Percentiles rank a stretch among this genome's conserved stretches.
phyloP scores from a whole-genome alignment of 2,797 vertebrate genomes.

The Percopsis omiscomaycus region DNA sequence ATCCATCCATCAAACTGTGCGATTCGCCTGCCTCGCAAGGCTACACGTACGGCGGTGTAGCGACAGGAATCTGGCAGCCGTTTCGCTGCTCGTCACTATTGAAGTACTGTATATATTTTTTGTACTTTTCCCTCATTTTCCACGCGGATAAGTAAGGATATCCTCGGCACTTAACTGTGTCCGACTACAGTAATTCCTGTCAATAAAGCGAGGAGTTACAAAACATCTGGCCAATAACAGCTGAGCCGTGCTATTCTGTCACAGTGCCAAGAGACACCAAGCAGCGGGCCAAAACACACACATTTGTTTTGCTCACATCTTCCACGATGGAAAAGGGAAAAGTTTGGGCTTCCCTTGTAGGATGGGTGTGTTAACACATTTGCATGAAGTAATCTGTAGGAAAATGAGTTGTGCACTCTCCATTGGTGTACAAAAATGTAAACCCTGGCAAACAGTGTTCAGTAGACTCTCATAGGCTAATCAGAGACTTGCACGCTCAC shows the following conservation, averaged over 20 bases:
- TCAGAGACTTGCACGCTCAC: constrained; percentile 27
- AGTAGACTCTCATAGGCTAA: constrained; percentile 50
- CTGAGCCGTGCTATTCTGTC: background rate
- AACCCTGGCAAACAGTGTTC: constrained; percentile 15
- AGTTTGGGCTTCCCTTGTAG: constrained; percentile 1
- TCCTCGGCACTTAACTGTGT: background rate
- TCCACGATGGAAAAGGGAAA: background rate
- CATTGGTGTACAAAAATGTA: too few relatives aligned
- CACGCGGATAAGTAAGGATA: background rate
- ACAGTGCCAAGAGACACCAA: background rate
- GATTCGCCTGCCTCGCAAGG: too few relatives aligned
- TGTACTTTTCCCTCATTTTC: background rate
- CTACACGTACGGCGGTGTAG: too few relatives aligned
- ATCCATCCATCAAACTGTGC: too few relatives aligned
- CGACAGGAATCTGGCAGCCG: constrained; percentile 3
- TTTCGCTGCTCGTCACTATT: background rate
- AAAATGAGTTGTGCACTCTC: too few relatives aligned
- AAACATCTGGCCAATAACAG: constrained; percentile 9
- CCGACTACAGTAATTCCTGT: background rate
- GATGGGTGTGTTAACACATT: background rate
- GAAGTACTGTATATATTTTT: constrained; percentile 1
- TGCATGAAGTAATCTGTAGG: too few relatives aligned
- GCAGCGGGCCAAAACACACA: background rate
- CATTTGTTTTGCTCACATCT: background rate
- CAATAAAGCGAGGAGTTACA: background rate